Evolutionary conservation across 2,113 vertebrate species (phyloP).

Genomic region (Urocynchramus pylzowi): DNA sequence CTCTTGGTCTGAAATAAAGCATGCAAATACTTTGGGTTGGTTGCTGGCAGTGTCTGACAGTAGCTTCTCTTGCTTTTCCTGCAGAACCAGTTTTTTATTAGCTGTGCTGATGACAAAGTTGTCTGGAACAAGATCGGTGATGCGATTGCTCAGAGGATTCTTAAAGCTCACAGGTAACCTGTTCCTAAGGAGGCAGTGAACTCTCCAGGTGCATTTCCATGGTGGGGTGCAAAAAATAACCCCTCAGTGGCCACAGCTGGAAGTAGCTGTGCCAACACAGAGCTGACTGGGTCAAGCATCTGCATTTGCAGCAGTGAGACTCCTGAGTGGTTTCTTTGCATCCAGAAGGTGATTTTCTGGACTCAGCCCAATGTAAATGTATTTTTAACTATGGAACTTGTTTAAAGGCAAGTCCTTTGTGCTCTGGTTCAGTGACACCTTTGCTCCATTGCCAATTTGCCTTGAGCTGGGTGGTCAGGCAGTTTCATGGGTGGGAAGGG

Average conservation of each 20-base stretch:
- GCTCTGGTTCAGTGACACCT: not conserved
- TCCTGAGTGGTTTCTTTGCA: not conserved
- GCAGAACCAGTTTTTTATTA: constrained; percentile 98
- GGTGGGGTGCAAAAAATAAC: not conserved
- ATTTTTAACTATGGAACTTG: not conserved
- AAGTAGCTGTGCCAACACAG: rapidly evolving
- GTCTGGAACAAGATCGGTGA: constrained; percentile 94
- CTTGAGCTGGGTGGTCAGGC: not conserved
- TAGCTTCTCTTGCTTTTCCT: constrained; percentile 28
- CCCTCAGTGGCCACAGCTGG: not conserved
- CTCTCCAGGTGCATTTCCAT: not conserved
- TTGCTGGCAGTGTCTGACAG: not conserved
- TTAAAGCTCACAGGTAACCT: constrained; percentile 87
- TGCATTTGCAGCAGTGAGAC: not conserved
- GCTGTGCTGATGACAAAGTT: constrained; percentile 88
- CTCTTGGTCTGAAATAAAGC: not conserved
- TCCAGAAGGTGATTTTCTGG: not conserved
- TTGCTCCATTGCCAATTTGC: not conserved
- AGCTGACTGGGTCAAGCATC: rapidly evolving
- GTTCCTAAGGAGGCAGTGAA: not conserved
- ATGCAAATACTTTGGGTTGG: not conserved
- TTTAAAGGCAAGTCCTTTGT: not conserved
- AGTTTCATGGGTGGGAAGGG: not conserved
- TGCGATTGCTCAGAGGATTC: constrained; percentile 86
- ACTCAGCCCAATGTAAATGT: not conserved